Evolutionary conservation across 2,113 vertebrate genomes (phyloP).

Genomic region (Hymenochirus boettgeri): DNA sequence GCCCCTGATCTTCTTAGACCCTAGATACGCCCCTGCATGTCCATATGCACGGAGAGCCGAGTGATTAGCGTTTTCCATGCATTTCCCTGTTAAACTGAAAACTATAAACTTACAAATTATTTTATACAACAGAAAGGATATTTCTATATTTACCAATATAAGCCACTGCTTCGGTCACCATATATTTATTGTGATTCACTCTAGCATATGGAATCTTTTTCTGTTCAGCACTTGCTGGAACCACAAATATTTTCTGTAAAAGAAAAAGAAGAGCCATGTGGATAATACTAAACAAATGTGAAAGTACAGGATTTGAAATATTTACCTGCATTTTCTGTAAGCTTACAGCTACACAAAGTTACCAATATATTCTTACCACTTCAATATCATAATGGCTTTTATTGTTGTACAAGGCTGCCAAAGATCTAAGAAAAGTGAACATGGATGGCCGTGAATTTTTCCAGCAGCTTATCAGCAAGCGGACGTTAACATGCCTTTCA

Average conservation of each 20-base stretch:
- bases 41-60: too few species aligned
- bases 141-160: conserved; percentile 64
- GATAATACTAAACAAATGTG: neutral
- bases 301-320: too few species aligned
- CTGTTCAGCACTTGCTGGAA: conserved; percentile 59
- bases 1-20: too few species aligned
- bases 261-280: neutral
- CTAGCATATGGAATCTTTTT: conserved; percentile 64
- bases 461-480: conserved; percentile 75
- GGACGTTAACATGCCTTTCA: conserved; percentile 57
- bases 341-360: too few species aligned
- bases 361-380: conserved; percentile 51
- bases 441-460: conserved; percentile 58
- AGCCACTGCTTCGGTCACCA: conserved; percentile 73
- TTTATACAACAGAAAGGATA: too few species aligned
- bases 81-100: too few species aligned
- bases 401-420: conserved; percentile 55
- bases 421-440: conserved; percentile 72
- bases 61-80: too few species aligned
- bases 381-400: conserved; percentile 59
- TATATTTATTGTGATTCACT: conserved; percentile 79
- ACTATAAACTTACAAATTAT: too few species aligned
- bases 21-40: too few species aligned
- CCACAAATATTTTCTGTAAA: conserved; percentile 66
- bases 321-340: too few species aligned